Evolutionary conservation across 2,797 vertebrate genomes (phyloP).

Genomic region (Acomys russatus): DNA sequence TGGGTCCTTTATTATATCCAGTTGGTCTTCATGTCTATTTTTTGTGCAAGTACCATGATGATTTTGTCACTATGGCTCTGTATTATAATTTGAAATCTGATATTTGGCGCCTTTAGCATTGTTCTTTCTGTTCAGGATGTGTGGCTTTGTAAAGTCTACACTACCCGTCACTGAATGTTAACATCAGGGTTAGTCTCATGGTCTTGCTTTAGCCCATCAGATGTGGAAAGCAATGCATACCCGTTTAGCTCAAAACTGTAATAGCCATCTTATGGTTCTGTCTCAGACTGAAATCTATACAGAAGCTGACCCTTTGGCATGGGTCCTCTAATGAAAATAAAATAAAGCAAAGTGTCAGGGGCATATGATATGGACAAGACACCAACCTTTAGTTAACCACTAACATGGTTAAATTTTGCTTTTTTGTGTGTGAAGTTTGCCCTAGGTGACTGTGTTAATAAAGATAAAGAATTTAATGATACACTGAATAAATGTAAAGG

Average conservation of each 20-base stretch:
- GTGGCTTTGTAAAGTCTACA: background rate
- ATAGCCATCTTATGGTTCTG: background rate
- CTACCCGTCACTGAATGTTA: background rate
- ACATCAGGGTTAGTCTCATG: background rate
- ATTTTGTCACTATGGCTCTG: background rate
- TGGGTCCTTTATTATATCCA: background rate
- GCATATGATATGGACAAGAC: background rate
- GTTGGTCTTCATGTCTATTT: background rate
- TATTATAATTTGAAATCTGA: background rate
- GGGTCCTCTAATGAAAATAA: background rate
- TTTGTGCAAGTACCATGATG: background rate
- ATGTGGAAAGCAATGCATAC: background rate
- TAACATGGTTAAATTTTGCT: background rate
- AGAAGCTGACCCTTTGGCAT: background rate
- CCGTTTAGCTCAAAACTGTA: slow-evolving; percentile 32
- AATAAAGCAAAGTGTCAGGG: background rate
- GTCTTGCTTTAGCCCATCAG: slow-evolving; percentile 8
- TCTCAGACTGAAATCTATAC: background rate
- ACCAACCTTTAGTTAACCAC: background rate
- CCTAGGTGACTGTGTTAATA: background rate
- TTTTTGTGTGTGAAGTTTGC: background rate
- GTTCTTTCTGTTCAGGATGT: background rate
- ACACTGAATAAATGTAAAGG: background rate
- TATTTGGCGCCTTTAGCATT: background rate
- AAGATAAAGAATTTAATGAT: slow-evolving; percentile 15